Conservation (phyloP, 2,888 invertebrate genomes). For the Hymenopus coronatus region DNA sequence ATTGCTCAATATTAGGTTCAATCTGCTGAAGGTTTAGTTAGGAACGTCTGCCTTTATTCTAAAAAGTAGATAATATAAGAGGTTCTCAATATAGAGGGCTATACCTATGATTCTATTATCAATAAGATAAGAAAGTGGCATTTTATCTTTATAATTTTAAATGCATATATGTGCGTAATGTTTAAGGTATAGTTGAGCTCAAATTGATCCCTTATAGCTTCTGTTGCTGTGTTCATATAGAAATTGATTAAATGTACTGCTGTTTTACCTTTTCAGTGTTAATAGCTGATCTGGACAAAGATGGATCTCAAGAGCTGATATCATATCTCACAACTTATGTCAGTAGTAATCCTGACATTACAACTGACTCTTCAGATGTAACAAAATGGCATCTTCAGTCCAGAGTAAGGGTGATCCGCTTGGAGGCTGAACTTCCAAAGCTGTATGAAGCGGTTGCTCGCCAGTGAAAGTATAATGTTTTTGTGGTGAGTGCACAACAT, state of each 20-base stretch:
- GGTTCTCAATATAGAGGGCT: no score
- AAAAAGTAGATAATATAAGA: no score
- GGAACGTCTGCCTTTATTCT: no score
- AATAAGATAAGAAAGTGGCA: no score
- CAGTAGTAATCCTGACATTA: not conserved
- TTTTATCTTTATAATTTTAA: no score
- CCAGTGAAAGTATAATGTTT: conserved; percentile 6
- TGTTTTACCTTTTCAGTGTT: conserved; percentile 47
- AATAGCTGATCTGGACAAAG: conserved; percentile 72
- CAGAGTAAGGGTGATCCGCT: conserved; percentile 64
- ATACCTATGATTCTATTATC: no score
- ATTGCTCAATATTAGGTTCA: no score
- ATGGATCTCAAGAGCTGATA: conserved; percentile 73
- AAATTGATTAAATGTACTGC: not conserved
- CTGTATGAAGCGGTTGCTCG: conserved; percentile 53
- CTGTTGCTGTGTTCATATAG: no score
- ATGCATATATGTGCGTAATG: no score
- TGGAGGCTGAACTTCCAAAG: conserved; percentile 71
- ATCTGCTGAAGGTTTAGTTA: no score
- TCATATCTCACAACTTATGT: conserved; percentile 70
- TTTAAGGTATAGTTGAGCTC: no score
- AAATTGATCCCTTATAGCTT: no score
- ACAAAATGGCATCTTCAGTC: conserved; percentile 61
- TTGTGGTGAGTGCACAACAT: not conserved
- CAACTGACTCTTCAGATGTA: not conserved